phyloP scores from a whole-genome alignment of 1,140 invertebrate species.

The Odontomachus brunneus region DNA sequence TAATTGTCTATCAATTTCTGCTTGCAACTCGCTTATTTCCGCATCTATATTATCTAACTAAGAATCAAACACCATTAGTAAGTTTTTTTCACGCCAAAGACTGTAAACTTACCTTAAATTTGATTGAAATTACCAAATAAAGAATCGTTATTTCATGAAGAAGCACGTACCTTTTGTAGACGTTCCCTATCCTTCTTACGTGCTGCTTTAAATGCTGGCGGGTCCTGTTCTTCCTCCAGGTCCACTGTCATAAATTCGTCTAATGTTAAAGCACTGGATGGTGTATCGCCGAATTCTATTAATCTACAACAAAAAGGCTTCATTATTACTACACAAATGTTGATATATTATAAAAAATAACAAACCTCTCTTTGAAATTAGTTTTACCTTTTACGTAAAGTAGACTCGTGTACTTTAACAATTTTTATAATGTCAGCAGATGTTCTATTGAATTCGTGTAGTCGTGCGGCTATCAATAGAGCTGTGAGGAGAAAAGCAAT shows the following conservation, averaged over 20 bases:
- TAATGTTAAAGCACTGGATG: constrained; percentile 92
- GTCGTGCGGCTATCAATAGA: constrained; percentile 95
- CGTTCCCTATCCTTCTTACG: constrained; percentile 94
- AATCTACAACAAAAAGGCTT: constrained; percentile 86
- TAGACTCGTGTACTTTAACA: constrained; percentile 98
- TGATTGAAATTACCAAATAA: background rate
- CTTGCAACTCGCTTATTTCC: constrained; percentile 90
- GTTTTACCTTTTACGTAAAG: constrained; percentile 93
- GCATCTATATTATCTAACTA: constrained; percentile 83
- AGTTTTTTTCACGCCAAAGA: constrained; percentile 8
- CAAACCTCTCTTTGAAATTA: background rate
- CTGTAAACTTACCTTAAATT: constrained; percentile 1
- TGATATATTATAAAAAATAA: background rate
- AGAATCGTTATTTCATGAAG: constrained; percentile 17
- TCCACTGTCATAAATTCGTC: constrained; percentile 99
- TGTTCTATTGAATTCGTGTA: constrained; percentile 96
- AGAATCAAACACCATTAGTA: constrained; percentile 34
- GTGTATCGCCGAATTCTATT: constrained; percentile 98
- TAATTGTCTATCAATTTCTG: constrained; percentile 91
- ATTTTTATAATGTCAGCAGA: constrained; percentile 96
- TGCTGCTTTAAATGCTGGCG: constrained; percentile 96
- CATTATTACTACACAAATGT: background rate
- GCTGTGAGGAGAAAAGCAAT: constrained; percentile 86
- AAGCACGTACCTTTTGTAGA: constrained; percentile 88
- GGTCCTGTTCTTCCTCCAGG: constrained; percentile 98